phyloP scores from a whole-genome alignment of 2,888 invertebrate species.

The Zygaena filipendulae region DNA sequence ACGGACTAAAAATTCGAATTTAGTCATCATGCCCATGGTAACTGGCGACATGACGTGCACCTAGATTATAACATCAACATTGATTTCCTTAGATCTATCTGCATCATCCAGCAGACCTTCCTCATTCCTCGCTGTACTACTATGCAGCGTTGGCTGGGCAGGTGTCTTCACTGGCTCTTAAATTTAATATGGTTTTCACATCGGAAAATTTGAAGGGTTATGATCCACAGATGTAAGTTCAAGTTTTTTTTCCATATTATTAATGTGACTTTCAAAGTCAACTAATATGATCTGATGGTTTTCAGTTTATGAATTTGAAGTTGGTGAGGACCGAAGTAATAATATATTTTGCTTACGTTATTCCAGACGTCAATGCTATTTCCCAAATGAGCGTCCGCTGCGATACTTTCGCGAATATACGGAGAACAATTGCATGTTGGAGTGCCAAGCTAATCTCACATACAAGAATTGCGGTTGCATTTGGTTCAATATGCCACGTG shows the following conservation, averaged over 20 bases:
- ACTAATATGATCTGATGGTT: too few species aligned
- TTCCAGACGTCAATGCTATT: constrained; percentile 36
- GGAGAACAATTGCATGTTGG: constrained; percentile 29
- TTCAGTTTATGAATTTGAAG: too few species aligned
- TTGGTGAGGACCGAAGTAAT: too few species aligned
- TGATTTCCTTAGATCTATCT: constrained; percentile 38
- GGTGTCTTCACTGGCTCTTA: constrained; percentile 28
- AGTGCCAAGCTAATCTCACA: constrained; percentile 31
- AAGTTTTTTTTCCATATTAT: neutral
- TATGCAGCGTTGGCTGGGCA: constrained; percentile 25
- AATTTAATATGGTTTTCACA: constrained; percentile 25
- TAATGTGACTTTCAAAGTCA: too few species aligned
- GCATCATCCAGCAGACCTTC: constrained; percentile 34
- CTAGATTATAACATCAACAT: too few species aligned
- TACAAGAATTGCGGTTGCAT: constrained; percentile 25
- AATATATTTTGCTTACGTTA: too few species aligned
- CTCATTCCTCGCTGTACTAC: constrained; percentile 27
- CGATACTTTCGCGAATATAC: constrained; percentile 33
- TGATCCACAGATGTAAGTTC: constrained; percentile 24
- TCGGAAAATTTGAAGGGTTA: constrained; percentile 20
- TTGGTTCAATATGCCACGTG: constrained; percentile 35
- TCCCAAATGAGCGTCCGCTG: constrained; percentile 23
- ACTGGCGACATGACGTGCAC: too few species aligned
- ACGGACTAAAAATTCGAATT: too few species aligned
- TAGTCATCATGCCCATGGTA: too few species aligned